Conservation (phyloP, 2,113 vertebrate species). For the Ailuropoda melanoleuca region DNA sequence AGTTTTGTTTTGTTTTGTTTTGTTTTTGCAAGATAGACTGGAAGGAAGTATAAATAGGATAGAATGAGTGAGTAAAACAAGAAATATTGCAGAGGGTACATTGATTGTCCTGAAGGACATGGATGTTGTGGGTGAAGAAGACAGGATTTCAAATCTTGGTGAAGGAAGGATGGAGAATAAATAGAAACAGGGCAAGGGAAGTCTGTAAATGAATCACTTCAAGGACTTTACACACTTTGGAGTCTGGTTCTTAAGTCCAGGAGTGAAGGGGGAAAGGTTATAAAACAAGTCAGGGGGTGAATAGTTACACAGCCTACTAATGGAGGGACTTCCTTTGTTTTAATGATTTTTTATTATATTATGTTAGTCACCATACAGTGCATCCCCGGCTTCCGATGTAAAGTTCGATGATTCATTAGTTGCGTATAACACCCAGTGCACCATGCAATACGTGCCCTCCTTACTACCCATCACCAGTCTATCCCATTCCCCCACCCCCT, state of each 20-base stretch:
- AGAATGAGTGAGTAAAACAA: not conserved
- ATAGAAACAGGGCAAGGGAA: not conserved
- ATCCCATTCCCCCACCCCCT: too few relatives aligned
- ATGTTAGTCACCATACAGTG: too few relatives aligned
- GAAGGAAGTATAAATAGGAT: not conserved
- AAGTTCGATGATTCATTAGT: too few relatives aligned
- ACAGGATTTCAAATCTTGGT: not conserved
- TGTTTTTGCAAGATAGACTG: not conserved
- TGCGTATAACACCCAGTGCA: too few relatives aligned
- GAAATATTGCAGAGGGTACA: not conserved
- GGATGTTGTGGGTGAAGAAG: not conserved
- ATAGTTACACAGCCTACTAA: not conserved
- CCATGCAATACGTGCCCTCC: too few relatives aligned
- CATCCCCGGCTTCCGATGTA: rapidly evolving
- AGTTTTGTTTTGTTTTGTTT: not conserved
- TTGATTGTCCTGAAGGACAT: not conserved
- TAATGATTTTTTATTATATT: too few relatives aligned
- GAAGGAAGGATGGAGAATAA: not conserved
- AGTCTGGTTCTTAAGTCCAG: not conserved
- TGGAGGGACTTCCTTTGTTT: not conserved
- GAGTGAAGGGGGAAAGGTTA: not conserved
- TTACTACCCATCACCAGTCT: too few relatives aligned
- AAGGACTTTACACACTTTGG: not conserved
- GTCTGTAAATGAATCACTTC: not conserved
- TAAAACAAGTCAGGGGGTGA: not conserved